phyloP scores from a whole-genome alignment of 2,113 vertebrate genomes.

The Tupaia chinensis region DNA sequence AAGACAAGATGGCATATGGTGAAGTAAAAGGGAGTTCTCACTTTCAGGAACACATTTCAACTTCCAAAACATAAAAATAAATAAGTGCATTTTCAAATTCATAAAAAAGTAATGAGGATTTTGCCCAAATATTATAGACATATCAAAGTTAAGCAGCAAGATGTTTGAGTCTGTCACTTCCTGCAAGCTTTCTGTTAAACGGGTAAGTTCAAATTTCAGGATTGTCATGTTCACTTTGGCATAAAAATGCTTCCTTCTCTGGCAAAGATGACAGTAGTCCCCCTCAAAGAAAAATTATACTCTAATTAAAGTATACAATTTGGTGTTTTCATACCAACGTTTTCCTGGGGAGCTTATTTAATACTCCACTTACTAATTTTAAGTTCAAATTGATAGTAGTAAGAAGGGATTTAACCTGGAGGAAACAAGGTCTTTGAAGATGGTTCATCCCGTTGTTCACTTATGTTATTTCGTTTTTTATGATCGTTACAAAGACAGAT shows the following conservation, averaged over 20 bases:
- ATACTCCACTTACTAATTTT: constrained; percentile 68
- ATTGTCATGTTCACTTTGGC: constrained; percentile 79
- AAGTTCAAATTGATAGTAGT: constrained; percentile 33
- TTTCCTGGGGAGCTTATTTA: constrained; percentile 73
- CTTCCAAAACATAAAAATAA: constrained; percentile 84
- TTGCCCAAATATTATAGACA: constrained; percentile 82
- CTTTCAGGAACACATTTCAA: constrained; percentile 82
- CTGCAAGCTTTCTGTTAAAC: constrained; percentile 68
- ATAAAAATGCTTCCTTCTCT: constrained; percentile 70
- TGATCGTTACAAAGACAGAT: neutral
- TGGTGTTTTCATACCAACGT: constrained; percentile 74
- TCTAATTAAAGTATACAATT: constrained; percentile 81
- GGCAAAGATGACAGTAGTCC: constrained; percentile 74
- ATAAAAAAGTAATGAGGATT: constrained; percentile 82
- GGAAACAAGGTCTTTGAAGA: neutral
- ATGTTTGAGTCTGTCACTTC: constrained; percentile 80
- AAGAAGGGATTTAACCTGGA: neutral
- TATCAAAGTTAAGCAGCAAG: constrained; percentile 76
- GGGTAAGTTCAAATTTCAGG: constrained; percentile 76
- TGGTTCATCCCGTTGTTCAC: neutral
- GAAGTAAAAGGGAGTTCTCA: constrained; percentile 83
- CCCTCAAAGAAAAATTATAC: constrained; percentile 72
- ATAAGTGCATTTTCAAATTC: constrained; percentile 82
- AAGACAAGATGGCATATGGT: constrained; percentile 85
- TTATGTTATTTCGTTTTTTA: neutral